Base-by-base conservation (phyloP, 1,140 invertebrate genomes). In the Dendrolimus kikuchii region DNA sequence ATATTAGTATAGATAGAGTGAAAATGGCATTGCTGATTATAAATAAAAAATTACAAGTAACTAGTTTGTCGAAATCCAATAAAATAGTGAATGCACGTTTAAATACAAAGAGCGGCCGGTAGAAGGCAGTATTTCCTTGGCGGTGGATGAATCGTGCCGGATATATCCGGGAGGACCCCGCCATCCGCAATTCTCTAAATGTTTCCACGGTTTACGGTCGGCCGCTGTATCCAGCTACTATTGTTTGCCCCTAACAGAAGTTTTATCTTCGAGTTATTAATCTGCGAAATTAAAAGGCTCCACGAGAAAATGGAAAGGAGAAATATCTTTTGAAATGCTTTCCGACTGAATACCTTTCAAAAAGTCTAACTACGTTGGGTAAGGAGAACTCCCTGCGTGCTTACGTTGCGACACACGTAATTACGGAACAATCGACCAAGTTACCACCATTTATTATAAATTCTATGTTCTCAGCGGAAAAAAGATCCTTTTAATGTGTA, bases 401-500 rank as follows among this genome's bases (percentile, higher is more conserved):
- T 49, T 43, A 42, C 43, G 40, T 38, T 50, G 46, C 36, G 57
- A 59, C 47, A 56, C 48, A 58, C 46, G 60, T 65, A 69, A 70
- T 66, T 74, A 72, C 62, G 59, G 55, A 63, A 74, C 68, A 74
- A 71, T 74, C 63, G 64, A 56, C 57, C 52, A 60, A 73, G 70
- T 78, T 72, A 78, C 71, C 60, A 64, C 71, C 65, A 74, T 23
- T 23, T 23, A 23, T 71, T 78, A 77, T 77, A 81, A 78, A 77
- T 78, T 77, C 49, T 62, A 54, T 68, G 66, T 71, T 71, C 64
- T 71, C 54, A 60, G 62, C 59, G 65, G 60, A 60, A 68, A 68
- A 74, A 71, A 75, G 66, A 74, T 77, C 67, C 70, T 76, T 74
- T 75, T 77, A 81, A 75, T 73, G 77, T 64, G 64, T 69, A 57